Percentiles rank a stretch among this genome's conserved stretches.
phyloP scores from a whole-genome alignment of 2,888 invertebrate genomes.

The Campaea margaritaria region DNA sequence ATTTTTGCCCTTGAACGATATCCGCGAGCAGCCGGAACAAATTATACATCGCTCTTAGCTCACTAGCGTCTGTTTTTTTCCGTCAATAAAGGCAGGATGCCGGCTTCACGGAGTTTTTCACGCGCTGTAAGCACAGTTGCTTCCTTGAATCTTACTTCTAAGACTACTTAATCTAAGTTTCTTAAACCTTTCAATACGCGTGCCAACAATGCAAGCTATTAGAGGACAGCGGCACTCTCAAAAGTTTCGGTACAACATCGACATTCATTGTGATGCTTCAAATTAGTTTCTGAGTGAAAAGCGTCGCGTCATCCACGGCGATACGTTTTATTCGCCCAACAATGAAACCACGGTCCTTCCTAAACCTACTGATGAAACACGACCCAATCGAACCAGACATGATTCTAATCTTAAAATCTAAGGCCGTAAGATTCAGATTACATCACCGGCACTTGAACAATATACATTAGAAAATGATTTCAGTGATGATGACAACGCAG shows the following conservation, averaged over 20 bases:
- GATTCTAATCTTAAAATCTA: conserved; percentile 49
- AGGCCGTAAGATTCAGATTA: conserved; percentile 69
- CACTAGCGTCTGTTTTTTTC: conserved; percentile 45
- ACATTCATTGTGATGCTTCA: conserved; percentile 77
- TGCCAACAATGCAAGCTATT: conserved; percentile 71
- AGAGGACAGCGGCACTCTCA: conserved; percentile 68
- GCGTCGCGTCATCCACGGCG: conserved; percentile 78
- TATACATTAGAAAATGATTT: conserved; percentile 62
- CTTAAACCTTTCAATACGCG: conserved; percentile 61
- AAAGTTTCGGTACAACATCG: conserved; percentile 73
- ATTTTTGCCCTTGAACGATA: conserved; percentile 80
- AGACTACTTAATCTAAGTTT: conserved; percentile 40
- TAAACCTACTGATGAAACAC: conserved; percentile 61
- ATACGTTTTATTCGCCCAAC: conserved; percentile 80
- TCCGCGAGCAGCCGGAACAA: conserved; percentile 80
- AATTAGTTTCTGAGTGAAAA: conserved; percentile 83
- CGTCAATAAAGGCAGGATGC: conserved; percentile 75
- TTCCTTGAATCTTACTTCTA: conserved; percentile 57
- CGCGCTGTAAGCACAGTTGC: conserved; percentile 67
- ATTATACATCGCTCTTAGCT: conserved; percentile 57
- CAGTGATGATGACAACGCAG: conserved; percentile 49
- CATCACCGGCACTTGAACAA: conserved; percentile 60
- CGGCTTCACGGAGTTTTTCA: conserved; percentile 76
- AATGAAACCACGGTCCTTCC: conserved; percentile 80
- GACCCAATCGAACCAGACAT: conserved; percentile 61